Evolutionary conservation across 1,140 invertebrate species (phyloP).

Genomic region (Lucilia sericata): DNA sequence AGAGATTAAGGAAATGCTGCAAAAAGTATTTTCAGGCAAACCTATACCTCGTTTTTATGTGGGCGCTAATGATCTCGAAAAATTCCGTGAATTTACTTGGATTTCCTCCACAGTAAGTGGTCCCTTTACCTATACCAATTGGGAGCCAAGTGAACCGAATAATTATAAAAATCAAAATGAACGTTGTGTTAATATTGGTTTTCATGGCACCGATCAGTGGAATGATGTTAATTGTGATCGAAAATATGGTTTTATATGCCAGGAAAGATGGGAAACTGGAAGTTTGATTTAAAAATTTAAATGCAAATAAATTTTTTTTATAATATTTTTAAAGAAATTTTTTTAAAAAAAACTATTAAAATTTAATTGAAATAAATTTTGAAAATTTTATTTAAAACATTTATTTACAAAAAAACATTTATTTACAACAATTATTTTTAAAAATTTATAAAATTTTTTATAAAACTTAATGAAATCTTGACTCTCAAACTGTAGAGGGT

Average conservation of each 20-base stretch:
- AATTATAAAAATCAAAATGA: slow-evolving; percentile 31
- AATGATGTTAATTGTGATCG: slow-evolving; percentile 25
- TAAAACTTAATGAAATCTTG: too few species aligned
- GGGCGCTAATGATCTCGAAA: slow-evolving; percentile 12
- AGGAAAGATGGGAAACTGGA: background rate
- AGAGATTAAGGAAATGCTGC: background rate
- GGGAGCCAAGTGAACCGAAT: slow-evolving; percentile 15
- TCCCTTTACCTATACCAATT: background rate
- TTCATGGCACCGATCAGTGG: background rate
- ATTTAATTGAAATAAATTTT: too few species aligned
- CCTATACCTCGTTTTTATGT: background rate
- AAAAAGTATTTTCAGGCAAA: background rate
- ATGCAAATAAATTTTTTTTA: too few species aligned
- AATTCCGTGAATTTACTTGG: slow-evolving; percentile 24
- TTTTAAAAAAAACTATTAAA: too few species aligned
- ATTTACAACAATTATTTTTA: too few species aligned
- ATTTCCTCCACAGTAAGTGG: background rate
- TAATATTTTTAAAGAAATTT: too few species aligned
- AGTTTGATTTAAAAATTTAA: background rate
- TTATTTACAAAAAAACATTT: too few species aligned
- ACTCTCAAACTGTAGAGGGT: too few species aligned
- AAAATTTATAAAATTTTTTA: too few species aligned
- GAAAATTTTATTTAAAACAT: too few species aligned
- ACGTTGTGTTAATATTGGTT: slow-evolving; percentile 31
- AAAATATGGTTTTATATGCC: slow-evolving; percentile 30